Evolutionary conservation across 2,113 vertebrate genomes (phyloP).

Genomic region (Aspiorhynchus laticeps): DNA sequence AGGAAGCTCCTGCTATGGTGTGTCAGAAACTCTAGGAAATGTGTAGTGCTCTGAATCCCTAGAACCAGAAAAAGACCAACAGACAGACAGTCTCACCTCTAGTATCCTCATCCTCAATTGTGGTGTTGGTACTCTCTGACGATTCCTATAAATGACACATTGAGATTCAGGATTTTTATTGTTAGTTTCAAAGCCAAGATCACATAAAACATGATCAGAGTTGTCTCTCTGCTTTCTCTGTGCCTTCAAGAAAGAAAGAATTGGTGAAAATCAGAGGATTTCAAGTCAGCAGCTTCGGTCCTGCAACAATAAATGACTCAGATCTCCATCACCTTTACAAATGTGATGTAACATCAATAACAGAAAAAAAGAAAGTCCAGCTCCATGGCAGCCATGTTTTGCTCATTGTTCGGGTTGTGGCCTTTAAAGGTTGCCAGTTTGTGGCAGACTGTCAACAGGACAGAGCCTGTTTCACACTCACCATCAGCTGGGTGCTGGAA

Average conservation of each 20-base stretch:
- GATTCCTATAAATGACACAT: constrained; percentile 86
- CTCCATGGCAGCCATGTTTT: constrained; percentile 50
- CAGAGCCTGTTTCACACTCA: constrained; percentile 73
- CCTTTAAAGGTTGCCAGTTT: constrained; percentile 36
- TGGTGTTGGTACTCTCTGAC: constrained; percentile 97
- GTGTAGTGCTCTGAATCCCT: background rate
- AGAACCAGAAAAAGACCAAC: background rate
- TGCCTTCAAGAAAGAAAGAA: constrained; percentile 42
- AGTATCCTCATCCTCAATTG: constrained; percentile 97
- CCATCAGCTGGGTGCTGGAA: constrained; percentile 93
- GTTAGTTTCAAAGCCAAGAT: background rate
- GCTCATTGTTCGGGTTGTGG: constrained; percentile 14
- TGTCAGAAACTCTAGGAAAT: too few species aligned
- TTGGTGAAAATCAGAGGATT: background rate
- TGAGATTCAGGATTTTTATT: constrained; percentile 29
- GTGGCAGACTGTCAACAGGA: constrained; percentile 15
- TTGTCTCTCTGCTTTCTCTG: background rate
- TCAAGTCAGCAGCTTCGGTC: background rate
- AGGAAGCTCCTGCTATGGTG: background rate
- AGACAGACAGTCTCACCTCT: constrained; percentile 79
- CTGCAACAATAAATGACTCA: constrained; percentile 31
- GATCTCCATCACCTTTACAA: constrained; percentile 38
- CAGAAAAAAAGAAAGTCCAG: constrained; percentile 64
- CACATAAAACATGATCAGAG: background rate
- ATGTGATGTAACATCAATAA: constrained; percentile 53